phyloP scores from a whole-genome alignment of 2,113 vertebrate genomes.

The Benitochromis conjunctus region DNA sequence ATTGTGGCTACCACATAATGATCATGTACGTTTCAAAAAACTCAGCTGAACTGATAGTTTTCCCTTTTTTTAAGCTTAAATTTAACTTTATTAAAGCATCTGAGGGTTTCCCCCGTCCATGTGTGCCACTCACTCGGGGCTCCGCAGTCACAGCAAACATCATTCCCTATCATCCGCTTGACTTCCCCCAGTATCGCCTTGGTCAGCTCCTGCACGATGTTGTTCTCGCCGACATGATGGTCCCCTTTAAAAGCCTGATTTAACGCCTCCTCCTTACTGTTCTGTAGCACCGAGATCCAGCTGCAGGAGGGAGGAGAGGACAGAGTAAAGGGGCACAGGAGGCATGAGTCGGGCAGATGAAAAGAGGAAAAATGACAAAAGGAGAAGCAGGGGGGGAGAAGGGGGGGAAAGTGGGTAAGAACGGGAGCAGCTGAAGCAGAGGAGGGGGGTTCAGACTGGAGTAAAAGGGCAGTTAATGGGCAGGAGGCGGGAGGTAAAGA shows the following conservation, averaged over 20 bases:
- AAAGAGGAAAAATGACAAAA: background rate
- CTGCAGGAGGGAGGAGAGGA: conserved; percentile 55
- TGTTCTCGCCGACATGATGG: conserved; percentile 93
- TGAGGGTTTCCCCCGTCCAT: background rate
- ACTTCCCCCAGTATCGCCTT: conserved; percentile 96
- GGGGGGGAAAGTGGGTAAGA: background rate
- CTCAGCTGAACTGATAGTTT: background rate
- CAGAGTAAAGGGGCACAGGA: background rate
- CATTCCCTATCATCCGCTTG: conserved; percentile 94
- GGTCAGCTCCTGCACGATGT: conserved; percentile 97
- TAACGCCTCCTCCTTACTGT: conserved; percentile 97
- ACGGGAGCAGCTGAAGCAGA: background rate
- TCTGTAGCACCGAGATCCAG: conserved; percentile 98
- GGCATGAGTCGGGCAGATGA: background rate
- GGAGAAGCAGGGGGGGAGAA: background rate
- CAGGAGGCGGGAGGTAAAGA: conserved; percentile 1
- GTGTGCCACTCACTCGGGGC: conserved; percentile 82
- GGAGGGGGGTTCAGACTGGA: background rate
- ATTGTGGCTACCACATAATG: background rate
- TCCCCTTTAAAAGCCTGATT: conserved; percentile 98
- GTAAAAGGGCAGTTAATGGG: background rate
- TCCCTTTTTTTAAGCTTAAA: background rate
- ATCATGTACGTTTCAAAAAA: background rate
- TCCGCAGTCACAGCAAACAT: conserved; percentile 95
- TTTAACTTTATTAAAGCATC: background rate